Evolutionary conservation across 2,113 vertebrate genomes (phyloP), one percentile per base, ranked within the genome.

Genomic region (Struthidea cinerea): DNA sequence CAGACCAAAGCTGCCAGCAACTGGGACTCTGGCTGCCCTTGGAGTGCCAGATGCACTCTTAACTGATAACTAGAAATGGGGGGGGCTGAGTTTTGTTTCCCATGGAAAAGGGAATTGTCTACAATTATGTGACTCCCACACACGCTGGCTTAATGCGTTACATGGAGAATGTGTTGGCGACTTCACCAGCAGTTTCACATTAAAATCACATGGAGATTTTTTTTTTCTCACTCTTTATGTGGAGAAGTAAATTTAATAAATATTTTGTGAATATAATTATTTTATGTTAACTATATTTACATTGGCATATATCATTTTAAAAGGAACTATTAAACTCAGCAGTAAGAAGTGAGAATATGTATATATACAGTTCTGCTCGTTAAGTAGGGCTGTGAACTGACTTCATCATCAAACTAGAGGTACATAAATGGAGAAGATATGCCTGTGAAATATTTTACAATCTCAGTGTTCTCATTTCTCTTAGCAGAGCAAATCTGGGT

Each of bases 241-340:
- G 37, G 55, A 26, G 53, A 85, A 82, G 42, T 55, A 92, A 92
- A 78, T 82, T 82, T 82, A 89, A 87, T 88, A 89, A 95, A 93
- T 91, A 87, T 77, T 91, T 88, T 83, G 86, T 15, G 44, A 94
- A 37, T 73, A 41, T 78, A 93, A 71, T 75, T 90, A 89, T 74
- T 91, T 92, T 91, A 53, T 74, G 46, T 91, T 94, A 93, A 55
- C 67, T 91, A 11, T 81, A 65, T 90, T 97, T 95, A 81, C 27
- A 7, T 71, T 79, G 53, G n/a, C 26, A 30, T 73, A 21, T 63
- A 71, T 80, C 1, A 68, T 84, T 93, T 94, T 69, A 73, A 87
- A 94, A 85, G 37, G 37, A 83, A 32, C 49, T 82, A 79, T 83
- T 82, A 93, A 95, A 85, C 49, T 59, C 35, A 28, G 68, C 56